Percentiles rank a stretch among this genome's conserved stretches.
Conservation (phyloP, 2,888 invertebrate genomes). For the Ommatoiulus sabulosus region DNA sequence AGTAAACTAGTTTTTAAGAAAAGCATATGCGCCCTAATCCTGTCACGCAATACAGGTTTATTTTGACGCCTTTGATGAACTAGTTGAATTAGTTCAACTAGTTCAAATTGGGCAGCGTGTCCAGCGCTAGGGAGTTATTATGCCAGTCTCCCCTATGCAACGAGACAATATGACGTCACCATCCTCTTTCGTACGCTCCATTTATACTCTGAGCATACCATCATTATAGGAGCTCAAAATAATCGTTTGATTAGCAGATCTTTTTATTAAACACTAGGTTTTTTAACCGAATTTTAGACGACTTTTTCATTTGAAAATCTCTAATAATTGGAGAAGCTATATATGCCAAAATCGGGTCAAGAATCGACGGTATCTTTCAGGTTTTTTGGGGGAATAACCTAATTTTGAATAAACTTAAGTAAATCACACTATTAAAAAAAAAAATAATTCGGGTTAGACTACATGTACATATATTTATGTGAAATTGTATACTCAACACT, state of each 20-base stretch:
- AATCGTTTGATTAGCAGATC: neutral
- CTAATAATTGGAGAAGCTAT: neutral
- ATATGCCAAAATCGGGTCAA: neutral
- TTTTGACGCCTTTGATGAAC: conserved; percentile 20
- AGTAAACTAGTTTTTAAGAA: neutral
- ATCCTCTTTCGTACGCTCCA: conserved; percentile 18
- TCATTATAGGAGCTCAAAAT: neutral
- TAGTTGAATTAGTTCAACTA: conserved; percentile 4
- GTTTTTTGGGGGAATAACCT: conserved; percentile 1
- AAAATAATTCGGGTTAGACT: too few relatives aligned
- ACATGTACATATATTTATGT: too few relatives aligned
- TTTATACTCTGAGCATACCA: neutral
- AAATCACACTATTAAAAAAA: too few relatives aligned
- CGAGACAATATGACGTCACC: neutral
- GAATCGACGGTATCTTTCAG: neutral
- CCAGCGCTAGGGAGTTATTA: neutral
- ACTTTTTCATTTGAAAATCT: neutral
- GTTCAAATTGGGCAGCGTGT: neutral
- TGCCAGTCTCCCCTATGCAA: neutral
- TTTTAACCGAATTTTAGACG: conserved; percentile 7
- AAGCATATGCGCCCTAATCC: neutral
- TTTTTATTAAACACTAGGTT: neutral
- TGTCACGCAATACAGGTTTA: neutral
- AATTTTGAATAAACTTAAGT: neutral
- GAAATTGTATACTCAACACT: too few relatives aligned